Conservation (phyloP, 2,113 vertebrate species). For the Pitta sordida region DNA sequence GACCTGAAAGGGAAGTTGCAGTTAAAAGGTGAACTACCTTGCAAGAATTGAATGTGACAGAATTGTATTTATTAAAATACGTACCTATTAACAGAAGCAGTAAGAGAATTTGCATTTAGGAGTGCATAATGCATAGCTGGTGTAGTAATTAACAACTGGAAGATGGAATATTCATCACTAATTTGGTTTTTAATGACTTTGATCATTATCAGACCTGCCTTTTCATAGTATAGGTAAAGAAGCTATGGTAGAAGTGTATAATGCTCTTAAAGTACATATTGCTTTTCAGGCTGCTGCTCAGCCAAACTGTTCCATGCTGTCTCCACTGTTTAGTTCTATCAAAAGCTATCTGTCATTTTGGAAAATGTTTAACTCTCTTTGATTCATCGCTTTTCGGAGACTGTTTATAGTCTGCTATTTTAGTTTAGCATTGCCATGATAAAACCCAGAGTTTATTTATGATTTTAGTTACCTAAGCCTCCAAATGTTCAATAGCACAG, state of each 20-base stretch:
- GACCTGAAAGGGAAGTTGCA: neutral
- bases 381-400: neutral
- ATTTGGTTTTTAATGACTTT: constrained; percentile 18
- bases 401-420: neutral
- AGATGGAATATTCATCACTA: neutral
- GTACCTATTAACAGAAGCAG: neutral
- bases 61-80: neutral
- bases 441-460: neutral
- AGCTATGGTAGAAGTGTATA: constrained; percentile 35
- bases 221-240: neutral
- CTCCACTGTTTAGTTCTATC: neutral
- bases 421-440: neutral
- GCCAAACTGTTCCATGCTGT: neutral
- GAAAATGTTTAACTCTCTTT: neutral
- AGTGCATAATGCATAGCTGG: neutral
- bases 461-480: neutral
- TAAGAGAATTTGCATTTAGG: neutral
- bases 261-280: constrained; percentile 2
- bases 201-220: neutral
- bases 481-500: neutral
- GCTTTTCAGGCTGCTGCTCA: neutral
- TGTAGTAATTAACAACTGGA: constrained; percentile 21
- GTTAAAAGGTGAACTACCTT: neutral
- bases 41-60: neutral
- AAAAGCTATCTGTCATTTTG: neutral